Evolutionary conservation across 2,888 invertebrate genomes (phyloP).

Genomic region (Rotaria socialis): DNA sequence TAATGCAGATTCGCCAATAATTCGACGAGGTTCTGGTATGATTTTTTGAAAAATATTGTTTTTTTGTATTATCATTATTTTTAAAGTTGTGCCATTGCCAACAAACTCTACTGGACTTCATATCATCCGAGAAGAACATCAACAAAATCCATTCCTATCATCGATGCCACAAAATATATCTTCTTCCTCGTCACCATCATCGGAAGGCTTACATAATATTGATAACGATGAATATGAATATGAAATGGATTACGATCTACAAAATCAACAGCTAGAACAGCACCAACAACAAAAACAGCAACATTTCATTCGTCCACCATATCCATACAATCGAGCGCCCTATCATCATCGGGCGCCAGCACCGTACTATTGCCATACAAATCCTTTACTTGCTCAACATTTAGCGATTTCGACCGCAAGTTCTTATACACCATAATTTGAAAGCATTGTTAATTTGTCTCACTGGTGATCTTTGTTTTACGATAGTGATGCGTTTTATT

Average conservation of each 20-base stretch:
- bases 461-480: neutral
- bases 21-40: neutral
- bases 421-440: neutral
- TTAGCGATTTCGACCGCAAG: neutral
- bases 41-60: neutral
- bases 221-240: neutral
- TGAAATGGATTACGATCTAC: neutral
- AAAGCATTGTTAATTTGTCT: neutral
- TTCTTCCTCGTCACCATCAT: neutral
- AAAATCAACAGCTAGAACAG: neutral
- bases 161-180: neutral
- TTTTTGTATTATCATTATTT: neutral
- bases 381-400: neutral
- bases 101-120: neutral
- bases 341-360: neutral
- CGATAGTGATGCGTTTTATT: neutral
- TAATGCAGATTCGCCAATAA: neutral
- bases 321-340: neutral
- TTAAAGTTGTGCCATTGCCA: neutral
- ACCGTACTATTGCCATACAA: neutral
- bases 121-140: constrained; percentile 30
- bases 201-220: neutral
- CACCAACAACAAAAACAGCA: neutral
- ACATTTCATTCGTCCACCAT: neutral
- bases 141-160: neutral